Evolutionary conservation across 1,140 invertebrate species (phyloP).

Genomic region (Cecropterus lyciades): DNA sequence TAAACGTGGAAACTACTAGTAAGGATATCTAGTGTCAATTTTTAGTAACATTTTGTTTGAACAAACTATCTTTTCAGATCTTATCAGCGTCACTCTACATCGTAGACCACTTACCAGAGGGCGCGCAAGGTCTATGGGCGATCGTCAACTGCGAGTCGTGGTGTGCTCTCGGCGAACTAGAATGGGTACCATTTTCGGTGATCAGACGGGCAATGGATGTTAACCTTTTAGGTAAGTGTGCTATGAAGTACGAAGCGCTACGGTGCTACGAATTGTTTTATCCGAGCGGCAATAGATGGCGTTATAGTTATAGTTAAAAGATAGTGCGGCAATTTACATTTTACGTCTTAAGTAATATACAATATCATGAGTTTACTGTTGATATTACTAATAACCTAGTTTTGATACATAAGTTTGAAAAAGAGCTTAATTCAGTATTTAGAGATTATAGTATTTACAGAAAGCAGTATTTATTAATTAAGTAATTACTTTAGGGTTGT

Average conservation of each 20-base stretch:
- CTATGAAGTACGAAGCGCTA: slow-evolving; percentile 8
- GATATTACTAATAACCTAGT: no score
- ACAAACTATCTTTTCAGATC: slow-evolving; percentile 79
- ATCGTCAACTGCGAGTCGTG: slow-evolving; percentile 95
- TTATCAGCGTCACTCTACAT: slow-evolving; percentile 90
- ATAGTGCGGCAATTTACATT: background rate
- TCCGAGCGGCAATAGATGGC: slow-evolving; percentile 41
- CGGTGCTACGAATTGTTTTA: slow-evolving; percentile 12
- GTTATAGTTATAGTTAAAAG: no score
- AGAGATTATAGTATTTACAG: no score
- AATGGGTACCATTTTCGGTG: slow-evolving; percentile 92
- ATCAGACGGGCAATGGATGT: slow-evolving; percentile 90
- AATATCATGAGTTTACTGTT: no score
- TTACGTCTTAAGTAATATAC: no score
- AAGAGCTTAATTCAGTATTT: no score
- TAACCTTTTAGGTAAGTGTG: slow-evolving; percentile 88
- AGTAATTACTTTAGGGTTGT: no score
- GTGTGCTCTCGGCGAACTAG: slow-evolving; percentile 94
- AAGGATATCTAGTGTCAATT: slow-evolving; percentile 28
- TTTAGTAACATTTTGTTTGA: slow-evolving; percentile 17
- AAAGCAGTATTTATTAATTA: no score
- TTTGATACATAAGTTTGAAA: no score
- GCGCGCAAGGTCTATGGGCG: slow-evolving; percentile 93
- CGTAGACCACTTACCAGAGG: slow-evolving; percentile 90
- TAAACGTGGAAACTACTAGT: background rate